Conservation (phyloP, 2,113 vertebrate species). For the Hymenochirus boettgeri region DNA sequence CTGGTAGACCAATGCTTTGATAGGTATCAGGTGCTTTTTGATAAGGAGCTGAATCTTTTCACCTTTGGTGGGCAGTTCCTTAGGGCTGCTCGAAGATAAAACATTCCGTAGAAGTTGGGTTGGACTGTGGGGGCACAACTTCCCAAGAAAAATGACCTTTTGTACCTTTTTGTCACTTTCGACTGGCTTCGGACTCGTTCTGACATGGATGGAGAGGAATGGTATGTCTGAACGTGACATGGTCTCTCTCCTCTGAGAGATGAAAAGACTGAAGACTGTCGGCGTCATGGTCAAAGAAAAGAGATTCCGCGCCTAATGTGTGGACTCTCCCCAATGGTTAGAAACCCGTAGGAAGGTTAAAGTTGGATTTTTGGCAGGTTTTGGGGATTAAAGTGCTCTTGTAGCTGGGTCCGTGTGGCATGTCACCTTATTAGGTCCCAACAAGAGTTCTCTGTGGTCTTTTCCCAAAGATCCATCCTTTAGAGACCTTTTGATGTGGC, state of each 20-base stretch:
- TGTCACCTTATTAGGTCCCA: constrained; percentile 43
- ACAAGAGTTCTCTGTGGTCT: constrained; percentile 38
- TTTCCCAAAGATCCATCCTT: constrained; percentile 38
- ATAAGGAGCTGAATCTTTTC: constrained; percentile 49
- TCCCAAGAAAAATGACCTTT: constrained; percentile 21
- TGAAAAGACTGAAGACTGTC: constrained; percentile 43
- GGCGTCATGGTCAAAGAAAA: constrained; percentile 57
- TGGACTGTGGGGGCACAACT: neutral
- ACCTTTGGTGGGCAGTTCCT: constrained; percentile 29
- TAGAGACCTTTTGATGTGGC: constrained; percentile 32
- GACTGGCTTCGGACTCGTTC: neutral
- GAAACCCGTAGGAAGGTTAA: constrained; percentile 56
- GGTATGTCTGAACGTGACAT: neutral
- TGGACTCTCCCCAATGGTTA: constrained; percentile 55
- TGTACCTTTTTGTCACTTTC: neutral
- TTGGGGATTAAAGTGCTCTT: constrained; percentile 50
- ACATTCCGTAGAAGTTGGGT: neutral
- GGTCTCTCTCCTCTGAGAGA: constrained; percentile 43
- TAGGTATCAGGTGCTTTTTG: constrained; percentile 49
- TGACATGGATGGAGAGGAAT: constrained; percentile 7
- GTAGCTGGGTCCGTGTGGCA: constrained; percentile 51
- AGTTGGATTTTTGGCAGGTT: constrained; percentile 57
- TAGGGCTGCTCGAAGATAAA: neutral
- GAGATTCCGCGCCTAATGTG: constrained; percentile 53
- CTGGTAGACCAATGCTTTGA: constrained; percentile 38